These are phyloP conservation scores for Gymnothorax javanicus DNA, from an alignment of 2,797 vertebrate genomes.

Conservation along the genomic window DNA sequence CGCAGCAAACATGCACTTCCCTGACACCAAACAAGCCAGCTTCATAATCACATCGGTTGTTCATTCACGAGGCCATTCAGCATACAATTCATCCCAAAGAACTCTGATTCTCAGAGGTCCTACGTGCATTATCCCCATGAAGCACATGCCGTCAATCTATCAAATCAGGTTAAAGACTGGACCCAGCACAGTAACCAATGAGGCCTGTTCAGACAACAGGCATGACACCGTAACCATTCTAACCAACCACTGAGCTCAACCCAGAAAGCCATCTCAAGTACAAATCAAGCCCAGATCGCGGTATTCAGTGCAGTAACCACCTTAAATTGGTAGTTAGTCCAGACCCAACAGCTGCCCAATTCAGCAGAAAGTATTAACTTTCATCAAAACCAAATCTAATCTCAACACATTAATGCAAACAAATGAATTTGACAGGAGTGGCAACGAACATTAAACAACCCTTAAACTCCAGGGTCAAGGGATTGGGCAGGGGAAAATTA, in stretches of 20 bases:
- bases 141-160: neutral
- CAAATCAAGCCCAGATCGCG: no score
- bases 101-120: neutral
- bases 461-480: neutral
- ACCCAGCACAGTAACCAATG: neutral
- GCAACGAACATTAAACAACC: neutral
- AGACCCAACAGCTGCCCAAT: slow-evolving; percentile 3
- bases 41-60: neutral
- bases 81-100: neutral
- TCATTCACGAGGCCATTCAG: neutral
- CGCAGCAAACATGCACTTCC: neutral
- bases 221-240: no score
- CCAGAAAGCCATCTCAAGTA: no score
- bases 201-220: no score
- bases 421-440: neutral
- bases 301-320: no score
- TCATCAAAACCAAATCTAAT: neutral
- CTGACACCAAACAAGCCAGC: neutral
- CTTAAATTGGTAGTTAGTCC: no score
- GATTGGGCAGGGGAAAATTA: neutral
- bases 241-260: no score
- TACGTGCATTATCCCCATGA: neutral
- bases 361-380: neutral
- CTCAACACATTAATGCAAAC: neutral
- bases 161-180: neutral